Evolutionary conservation across 2,113 vertebrate genomes (phyloP).

Genomic region (Prunella himalayana): DNA sequence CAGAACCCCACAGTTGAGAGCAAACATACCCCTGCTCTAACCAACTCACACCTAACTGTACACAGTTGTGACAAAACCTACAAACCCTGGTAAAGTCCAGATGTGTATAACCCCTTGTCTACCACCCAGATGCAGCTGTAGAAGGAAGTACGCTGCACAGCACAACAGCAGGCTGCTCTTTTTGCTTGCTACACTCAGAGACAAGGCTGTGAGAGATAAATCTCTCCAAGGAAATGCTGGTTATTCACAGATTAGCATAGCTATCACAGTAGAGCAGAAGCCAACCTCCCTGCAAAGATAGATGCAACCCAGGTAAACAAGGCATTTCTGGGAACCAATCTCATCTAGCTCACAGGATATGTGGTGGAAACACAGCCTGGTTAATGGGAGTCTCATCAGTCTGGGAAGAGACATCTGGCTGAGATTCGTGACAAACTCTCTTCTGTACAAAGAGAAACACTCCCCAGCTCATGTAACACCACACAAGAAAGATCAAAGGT

Average conservation of each 20-base stretch:
- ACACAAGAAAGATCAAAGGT: conserved; percentile 50
- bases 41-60: not conserved
- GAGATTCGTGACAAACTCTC: conserved; percentile 8
- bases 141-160: not conserved
- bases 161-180: not conserved
- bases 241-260: not conserved
- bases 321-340: not conserved
- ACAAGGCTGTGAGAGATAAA: not conserved
- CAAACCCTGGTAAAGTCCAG: not conserved
- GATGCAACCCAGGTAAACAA: not conserved
- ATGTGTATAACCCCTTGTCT: not conserved
- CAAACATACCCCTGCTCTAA: not conserved
- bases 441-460: not conserved
- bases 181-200: not conserved
- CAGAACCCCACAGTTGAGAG: fast-evolving
- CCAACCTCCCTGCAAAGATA: not conserved
- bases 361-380: not conserved
- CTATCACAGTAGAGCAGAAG: not conserved
- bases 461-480: conserved; percentile 9
- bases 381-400: not conserved
- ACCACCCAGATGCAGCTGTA: not conserved
- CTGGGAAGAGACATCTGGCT: not conserved
- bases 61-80: not conserved
- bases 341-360: not conserved
- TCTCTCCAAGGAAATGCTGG: not conserved